A percentile compares a stretch with the other conserved stretches of the same genome.
These are phyloP conservation scores for Peromyscus eremicus DNA, from an alignment of 2,797 vertebrate genomes.

Conservation along the genomic window DNA sequence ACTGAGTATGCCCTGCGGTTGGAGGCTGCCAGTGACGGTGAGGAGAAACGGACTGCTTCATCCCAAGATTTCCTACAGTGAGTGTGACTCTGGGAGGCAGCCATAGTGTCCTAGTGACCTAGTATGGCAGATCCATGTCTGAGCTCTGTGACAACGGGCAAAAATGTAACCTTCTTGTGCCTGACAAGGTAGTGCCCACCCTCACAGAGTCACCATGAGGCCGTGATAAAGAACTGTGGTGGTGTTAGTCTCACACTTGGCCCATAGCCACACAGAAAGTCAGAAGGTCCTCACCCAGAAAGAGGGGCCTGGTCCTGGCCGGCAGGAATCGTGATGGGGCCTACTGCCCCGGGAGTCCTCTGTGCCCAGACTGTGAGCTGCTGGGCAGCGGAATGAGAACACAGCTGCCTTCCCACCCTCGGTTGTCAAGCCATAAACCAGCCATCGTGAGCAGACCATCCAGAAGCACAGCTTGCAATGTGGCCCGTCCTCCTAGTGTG, in stretches of 20 bases:
- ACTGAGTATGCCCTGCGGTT: neutral
- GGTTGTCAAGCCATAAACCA: neutral
- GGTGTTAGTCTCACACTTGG: neutral
- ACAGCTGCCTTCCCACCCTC: neutral
- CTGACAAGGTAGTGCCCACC: neutral
- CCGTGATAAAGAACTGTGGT: neutral
- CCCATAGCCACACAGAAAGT: neutral
- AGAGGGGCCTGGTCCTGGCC: neutral
- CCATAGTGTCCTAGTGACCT: neutral
- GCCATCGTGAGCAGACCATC: neutral
- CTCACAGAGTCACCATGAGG: neutral
- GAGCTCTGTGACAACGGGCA: neutral
- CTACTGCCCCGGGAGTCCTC: neutral
- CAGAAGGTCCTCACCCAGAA: neutral
- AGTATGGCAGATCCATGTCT: neutral
- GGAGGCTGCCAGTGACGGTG: neutral
- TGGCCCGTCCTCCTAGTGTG: too few relatives aligned
- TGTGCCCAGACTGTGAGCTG: neutral
- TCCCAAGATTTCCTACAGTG: neutral
- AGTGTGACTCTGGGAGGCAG: too few relatives aligned
- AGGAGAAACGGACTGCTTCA: too few relatives aligned
- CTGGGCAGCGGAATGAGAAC: neutral
- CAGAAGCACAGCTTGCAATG: neutral
- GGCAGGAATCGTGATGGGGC: neutral
- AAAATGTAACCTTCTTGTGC: neutral